These are phyloP conservation scores for Babylonia areolata DNA, from an alignment of 1,140 invertebrate species.

Conservation along the genomic window DNA sequence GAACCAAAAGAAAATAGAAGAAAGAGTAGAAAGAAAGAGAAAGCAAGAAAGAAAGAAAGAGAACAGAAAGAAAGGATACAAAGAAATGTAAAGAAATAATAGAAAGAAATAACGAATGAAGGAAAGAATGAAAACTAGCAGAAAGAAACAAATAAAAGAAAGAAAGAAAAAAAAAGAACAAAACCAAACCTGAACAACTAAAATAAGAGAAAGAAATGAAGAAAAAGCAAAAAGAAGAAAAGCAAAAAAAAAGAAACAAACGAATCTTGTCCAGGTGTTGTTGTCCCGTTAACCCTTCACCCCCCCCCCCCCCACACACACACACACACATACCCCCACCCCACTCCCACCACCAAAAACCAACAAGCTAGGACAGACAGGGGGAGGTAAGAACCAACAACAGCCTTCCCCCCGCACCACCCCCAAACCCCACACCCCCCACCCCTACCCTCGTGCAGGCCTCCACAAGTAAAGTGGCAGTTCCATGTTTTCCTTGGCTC, in stretches of 20 bases:
- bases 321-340: too few relatives aligned
- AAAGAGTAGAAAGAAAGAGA: background rate
- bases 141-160: background rate
- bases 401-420: background rate
- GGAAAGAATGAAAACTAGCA: background rate
- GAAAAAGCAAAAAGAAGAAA: background rate
- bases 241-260: background rate
- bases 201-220: background rate
- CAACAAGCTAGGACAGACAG: background rate
- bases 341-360: background rate
- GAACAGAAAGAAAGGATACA: background rate
- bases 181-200: background rate
- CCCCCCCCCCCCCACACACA: too few relatives aligned
- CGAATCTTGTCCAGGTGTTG: background rate
- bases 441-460: background rate
- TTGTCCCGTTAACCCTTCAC: background rate
- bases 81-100: background rate
- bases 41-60: background rate
- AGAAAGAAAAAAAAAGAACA: background rate
- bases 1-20: too few relatives aligned
- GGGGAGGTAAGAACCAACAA: background rate
- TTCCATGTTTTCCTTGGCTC: conserved; percentile 7
- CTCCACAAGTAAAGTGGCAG: background rate
- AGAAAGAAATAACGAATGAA: background rate
- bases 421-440: background rate